Base-by-base conservation (phyloP, 2,113 vertebrate species). In the Pterocles orientalis region DNA sequence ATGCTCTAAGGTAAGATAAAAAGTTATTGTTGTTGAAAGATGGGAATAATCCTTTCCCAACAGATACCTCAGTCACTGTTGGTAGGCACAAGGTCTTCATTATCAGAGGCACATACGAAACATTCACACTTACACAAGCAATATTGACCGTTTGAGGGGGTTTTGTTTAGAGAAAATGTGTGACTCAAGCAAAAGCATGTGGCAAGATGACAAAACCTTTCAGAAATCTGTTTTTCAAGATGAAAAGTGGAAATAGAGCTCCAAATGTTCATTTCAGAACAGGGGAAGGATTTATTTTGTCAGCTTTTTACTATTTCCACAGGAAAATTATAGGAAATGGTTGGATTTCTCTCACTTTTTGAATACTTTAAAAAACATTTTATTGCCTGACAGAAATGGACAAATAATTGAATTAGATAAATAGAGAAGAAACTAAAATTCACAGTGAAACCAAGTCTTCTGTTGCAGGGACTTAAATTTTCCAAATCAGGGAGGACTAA, bases 1-100 rank as follows among this genome's bases (percentile, higher is more conserved):
- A 39, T 75, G 61, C 23, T 86, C 61, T 60, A 69, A 65, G 88
- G 79, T 82, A 93, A 96, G 95, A 95, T 70, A 62, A 70, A 90
- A 91, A 58, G 36, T 33, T 19, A 45, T 31, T 90, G 88, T 20
- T 90, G 43, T 50, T 93, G 90, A 90, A 95, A 90, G 69, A 60
- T 53, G 60, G 29, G 53, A 83, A 83, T 18, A 18, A 81, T 78
- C 62, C 25, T 33, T 81, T 90, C 76, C 66, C 72, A 71, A 58
- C 34, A 71, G 68, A 80, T 71, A 72, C 39, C n/a, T 85, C 39
- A 48, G 53, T 64, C 58, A 51, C 39, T 11, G 5, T 36, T 47
- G 23, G n/a, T 75, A 77, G 50, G 41, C 83, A 92, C 26, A 45
- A 94, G 54, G 33, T 92, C 92, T 81, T 71, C 31, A 34, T 66